phyloP scores from a whole-genome alignment of 2,797 vertebrate species.

The Oreochromis grahami region DNA sequence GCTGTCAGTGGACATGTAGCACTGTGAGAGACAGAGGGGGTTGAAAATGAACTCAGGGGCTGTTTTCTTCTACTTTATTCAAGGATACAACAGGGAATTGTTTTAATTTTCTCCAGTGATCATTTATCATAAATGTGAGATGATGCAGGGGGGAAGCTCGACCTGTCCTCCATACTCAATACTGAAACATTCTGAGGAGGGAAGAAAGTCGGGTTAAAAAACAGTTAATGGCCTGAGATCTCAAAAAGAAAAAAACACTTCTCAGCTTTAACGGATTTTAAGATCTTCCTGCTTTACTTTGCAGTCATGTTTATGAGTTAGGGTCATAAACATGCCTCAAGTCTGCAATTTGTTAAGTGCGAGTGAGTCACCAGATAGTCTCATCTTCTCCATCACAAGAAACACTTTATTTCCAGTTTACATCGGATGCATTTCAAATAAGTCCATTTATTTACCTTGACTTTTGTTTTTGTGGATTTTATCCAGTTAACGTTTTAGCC shows the following conservation, averaged over 20 bases:
- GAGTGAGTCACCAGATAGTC: background rate
- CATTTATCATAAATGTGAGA: background rate
- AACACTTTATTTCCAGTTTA: background rate
- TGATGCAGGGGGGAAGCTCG: background rate
- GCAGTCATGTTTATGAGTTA: background rate
- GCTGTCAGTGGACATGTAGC: constrained; percentile 29
- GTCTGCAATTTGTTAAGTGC: constrained; percentile 2
- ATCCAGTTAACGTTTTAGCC: background rate
- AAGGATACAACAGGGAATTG: background rate
- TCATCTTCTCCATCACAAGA: background rate
- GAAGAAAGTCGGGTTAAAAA: background rate
- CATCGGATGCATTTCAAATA: background rate
- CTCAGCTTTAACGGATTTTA: background rate
- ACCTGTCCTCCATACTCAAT: background rate
- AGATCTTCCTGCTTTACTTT: constrained; percentile 9
- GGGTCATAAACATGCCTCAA: background rate
- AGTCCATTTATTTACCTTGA: background rate
- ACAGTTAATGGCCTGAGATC: background rate
- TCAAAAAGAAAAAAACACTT: background rate
- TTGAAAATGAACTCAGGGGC: background rate
- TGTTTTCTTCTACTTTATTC: background rate
- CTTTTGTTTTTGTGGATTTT: background rate
- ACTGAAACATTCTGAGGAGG: background rate
- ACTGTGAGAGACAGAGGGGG: background rate
- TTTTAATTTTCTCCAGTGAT: background rate